These are phyloP conservation scores for Aphidoletes aphidimyza DNA, from an alignment of 2,888 invertebrate genomes.

Conservation along the genomic window DNA sequence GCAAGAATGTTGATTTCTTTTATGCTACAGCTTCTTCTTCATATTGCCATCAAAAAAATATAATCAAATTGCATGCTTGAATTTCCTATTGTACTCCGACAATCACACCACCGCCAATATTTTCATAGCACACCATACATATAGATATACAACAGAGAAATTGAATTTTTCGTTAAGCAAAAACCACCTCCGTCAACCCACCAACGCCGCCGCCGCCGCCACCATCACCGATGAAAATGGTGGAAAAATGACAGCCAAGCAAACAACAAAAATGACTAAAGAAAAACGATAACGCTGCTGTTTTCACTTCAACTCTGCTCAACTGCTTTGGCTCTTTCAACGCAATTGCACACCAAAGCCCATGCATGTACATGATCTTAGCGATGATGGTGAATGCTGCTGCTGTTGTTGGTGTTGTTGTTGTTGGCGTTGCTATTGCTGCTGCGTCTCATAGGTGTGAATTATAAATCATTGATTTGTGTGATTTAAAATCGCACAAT, in stretches of 20 bases:
- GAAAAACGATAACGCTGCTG: background rate
- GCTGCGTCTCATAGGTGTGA: slow-evolving; percentile 39
- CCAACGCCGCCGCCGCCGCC: no score
- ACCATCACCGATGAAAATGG: slow-evolving; percentile 6
- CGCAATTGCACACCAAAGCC: no score
- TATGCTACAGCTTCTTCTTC: background rate
- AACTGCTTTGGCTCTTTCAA: no score
- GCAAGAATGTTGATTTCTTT: slow-evolving; percentile 40
- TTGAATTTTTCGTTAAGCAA: slow-evolving; percentile 33
- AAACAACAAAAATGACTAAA: background rate
- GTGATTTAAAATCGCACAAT: slow-evolving; percentile 40
- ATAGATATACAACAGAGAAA: slow-evolving; percentile 13
- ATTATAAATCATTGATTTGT: slow-evolving; percentile 52
- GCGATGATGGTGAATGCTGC: no score
- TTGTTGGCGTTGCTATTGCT: background rate
- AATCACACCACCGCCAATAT: slow-evolving; percentile 36
- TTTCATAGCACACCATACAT: slow-evolving; percentile 39
- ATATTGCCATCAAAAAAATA: slow-evolving; percentile 16
- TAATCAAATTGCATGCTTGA: slow-evolving; percentile 46
- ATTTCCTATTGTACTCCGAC: slow-evolving; percentile 41
- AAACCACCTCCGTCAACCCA: no score
- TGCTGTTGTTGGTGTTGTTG: background rate
- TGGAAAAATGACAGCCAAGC: slow-evolving; percentile 35
- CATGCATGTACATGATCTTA: no score
- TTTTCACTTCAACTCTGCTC: no score